A percentile compares a stretch with the other conserved stretches of the same genome.
phyloP scores from a whole-genome alignment of 2,797 vertebrate genomes.

The Malurus splendens region DNA sequence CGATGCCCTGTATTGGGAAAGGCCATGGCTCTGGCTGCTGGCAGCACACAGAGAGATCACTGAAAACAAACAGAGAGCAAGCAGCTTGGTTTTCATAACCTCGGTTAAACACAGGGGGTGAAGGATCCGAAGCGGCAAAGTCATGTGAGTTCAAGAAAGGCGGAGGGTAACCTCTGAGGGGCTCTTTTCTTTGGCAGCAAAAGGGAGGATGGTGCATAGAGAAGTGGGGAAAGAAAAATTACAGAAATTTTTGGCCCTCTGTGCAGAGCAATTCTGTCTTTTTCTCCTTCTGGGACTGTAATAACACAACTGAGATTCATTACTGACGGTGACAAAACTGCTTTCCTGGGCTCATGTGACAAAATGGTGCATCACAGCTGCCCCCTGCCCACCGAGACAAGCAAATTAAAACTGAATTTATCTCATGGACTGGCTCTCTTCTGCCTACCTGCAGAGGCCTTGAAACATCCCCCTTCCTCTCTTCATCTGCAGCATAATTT shows the following conservation, averaged over 20 bases:
- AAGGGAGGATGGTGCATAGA: not conserved
- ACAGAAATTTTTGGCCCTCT: not conserved
- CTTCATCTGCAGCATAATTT: not conserved
- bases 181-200: conserved; percentile 59
- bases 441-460: not conserved
- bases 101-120: conserved; percentile 47
- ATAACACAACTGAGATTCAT: not conserved
- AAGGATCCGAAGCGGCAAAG: not conserved
- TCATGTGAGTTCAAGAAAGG: conserved; percentile 31
- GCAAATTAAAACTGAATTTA: not conserved
- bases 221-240: not conserved
- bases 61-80: conserved; percentile 53
- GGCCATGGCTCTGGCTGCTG: conserved; percentile 24
- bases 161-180: conserved; percentile 8
- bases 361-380: not conserved
- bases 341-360: not conserved
- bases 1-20: not conserved
- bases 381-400: not conserved
- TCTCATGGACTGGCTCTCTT: not conserved
- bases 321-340: not conserved
- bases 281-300: not conserved
- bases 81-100: conserved; percentile 52
- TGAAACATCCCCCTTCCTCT: not conserved
- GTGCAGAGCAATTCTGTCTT: not conserved
- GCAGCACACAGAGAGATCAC: conserved; percentile 29